Conservation (phyloP, 37 sponge, comb jelly and placozoan genomes). For the Cladorhizidae sp. region DNA sequence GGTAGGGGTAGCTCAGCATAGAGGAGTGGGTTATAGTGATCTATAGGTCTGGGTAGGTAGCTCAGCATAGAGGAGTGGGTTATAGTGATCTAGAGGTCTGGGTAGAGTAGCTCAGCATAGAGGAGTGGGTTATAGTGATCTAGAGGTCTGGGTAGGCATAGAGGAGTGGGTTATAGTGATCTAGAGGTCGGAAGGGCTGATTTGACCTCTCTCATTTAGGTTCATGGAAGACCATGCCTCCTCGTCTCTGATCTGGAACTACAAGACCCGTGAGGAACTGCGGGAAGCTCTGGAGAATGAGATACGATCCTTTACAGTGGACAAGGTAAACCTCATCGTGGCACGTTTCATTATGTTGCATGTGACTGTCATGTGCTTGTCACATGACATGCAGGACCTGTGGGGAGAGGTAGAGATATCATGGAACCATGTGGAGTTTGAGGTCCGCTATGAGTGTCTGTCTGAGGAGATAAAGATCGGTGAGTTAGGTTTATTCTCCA, state of each 20-base stretch:
- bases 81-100: no score
- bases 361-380: constrained; percentile 11
- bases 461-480: constrained; percentile 95
- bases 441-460: constrained; percentile 96
- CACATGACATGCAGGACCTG: constrained; percentile 66
- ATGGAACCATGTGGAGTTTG: constrained; percentile 98
- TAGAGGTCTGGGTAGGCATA: no score
- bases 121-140: no score
- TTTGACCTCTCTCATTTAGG: no score
- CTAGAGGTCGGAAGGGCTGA: no score
- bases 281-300: constrained; percentile 96
- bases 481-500: not conserved
- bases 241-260: constrained; percentile 97
- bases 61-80: no score
- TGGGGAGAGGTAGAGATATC: constrained; percentile 85
- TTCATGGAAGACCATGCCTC: constrained; percentile 94
- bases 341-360: not conserved
- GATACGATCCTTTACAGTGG: constrained; percentile 91
- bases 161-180: no score
- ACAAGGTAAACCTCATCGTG: constrained; percentile 54
- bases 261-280: constrained; percentile 98
- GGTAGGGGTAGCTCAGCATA: no score
- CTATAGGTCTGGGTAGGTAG: no score
- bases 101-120: no score
- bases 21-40: no score